phyloP scores from a whole-genome alignment of 2,797 vertebrate genomes.

The Xenops minutus region DNA sequence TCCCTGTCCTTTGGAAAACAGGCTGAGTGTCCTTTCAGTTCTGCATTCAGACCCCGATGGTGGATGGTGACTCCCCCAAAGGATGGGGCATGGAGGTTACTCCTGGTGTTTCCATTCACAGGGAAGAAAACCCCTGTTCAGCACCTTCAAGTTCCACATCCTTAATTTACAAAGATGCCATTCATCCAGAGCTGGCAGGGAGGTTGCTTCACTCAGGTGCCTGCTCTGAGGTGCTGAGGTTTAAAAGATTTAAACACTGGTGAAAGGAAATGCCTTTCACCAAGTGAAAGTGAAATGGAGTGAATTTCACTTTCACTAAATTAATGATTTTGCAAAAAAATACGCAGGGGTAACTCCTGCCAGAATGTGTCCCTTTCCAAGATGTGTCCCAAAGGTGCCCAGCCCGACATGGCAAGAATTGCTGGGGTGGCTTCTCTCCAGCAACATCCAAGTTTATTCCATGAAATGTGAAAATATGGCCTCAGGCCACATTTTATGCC shows the following conservation, averaged over 20 bases:
- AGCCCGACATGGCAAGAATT: background rate
- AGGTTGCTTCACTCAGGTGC: background rate
- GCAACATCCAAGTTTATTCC: background rate
- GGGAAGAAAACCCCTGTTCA: background rate
- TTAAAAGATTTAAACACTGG: background rate
- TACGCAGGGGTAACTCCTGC: background rate
- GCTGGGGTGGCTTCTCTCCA: background rate
- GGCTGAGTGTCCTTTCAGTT: background rate
- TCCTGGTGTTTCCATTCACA: background rate
- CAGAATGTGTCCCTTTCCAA: background rate
- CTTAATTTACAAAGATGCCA: no score
- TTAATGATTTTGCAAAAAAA: background rate
- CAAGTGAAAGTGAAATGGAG: no score
- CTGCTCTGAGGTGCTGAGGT: background rate
- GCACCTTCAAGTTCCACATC: background rate
- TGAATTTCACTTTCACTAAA: background rate
- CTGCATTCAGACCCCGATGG: background rate
- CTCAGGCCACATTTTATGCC: fast-evolving
- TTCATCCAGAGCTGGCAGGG: background rate
- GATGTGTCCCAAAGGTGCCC: background rate
- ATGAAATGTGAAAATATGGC: background rate
- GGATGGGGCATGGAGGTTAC: background rate
- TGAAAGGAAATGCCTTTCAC: background rate
- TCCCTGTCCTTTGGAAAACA: background rate
- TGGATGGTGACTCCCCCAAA: background rate